Conservation (phyloP, 2,888 invertebrate genomes). For the Amphipyra berbera region DNA sequence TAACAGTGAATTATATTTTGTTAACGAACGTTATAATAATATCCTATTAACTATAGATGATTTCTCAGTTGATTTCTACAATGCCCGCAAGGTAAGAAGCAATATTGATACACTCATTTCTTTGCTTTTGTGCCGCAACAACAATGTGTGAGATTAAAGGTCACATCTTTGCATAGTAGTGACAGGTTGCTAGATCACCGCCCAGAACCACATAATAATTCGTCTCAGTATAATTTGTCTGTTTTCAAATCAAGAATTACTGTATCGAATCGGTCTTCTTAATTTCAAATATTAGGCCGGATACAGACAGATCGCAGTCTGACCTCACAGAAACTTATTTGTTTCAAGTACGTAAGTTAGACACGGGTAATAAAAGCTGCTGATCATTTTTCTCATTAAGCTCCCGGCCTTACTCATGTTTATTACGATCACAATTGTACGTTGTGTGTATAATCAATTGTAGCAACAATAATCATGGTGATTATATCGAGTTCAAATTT, state of each 20-base stretch:
- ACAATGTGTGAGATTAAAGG: conserved; percentile 34
- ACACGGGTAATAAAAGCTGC: conserved; percentile 73
- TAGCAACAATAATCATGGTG: conserved; percentile 58
- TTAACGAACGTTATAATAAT: too few relatives aligned
- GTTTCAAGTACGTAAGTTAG: conserved; percentile 73
- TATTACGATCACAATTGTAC: conserved; percentile 54
- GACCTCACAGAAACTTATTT: conserved; percentile 58
- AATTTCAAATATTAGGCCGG: conserved; percentile 51
- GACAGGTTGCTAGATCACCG: conserved; percentile 19
- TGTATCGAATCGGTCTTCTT: conserved; percentile 60
- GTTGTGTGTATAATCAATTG: conserved; percentile 57
- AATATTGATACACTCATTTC: background rate
- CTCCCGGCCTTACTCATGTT: conserved; percentile 66
- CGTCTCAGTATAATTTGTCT: conserved; percentile 19
- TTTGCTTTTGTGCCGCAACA: conserved; percentile 3
- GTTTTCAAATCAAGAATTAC: conserved; percentile 39
- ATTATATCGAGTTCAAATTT: conserved; percentile 61
- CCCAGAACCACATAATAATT: conserved; percentile 49
- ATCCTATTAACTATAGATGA: too few relatives aligned
- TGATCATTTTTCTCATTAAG: conserved; percentile 66
- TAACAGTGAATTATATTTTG: too few relatives aligned
- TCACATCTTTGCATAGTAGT: conserved; percentile 29
- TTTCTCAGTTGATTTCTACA: too few relatives aligned
- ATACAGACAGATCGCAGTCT: conserved; percentile 49
- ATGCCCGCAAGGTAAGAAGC: too few relatives aligned